Evolutionary conservation across 1,140 invertebrate genomes (phyloP).

Genomic region (Augochlora pura): DNA sequence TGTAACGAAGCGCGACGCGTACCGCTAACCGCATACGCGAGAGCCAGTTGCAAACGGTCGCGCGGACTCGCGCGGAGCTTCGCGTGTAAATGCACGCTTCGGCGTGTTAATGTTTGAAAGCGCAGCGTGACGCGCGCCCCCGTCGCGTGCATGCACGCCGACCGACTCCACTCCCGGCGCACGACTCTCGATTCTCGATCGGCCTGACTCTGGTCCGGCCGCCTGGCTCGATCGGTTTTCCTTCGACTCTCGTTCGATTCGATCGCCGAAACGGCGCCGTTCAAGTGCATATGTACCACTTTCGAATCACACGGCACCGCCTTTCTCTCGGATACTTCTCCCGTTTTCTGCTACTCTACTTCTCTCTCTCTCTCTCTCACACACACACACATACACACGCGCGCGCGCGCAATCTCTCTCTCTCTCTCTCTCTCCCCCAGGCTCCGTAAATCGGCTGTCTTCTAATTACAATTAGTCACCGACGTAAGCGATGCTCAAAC

Average conservation of each 20-base stretch:
- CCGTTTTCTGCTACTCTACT: neutral
- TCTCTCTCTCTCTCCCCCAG: too few relatives aligned
- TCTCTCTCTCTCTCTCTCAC: neutral
- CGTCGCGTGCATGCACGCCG: neutral
- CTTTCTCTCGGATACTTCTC: constrained; percentile 7
- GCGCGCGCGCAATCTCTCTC: too few relatives aligned
- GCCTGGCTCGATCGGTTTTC: neutral
- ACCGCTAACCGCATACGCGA: constrained; percentile 18
- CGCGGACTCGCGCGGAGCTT: neutral
- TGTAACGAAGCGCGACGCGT: constrained; percentile 4
- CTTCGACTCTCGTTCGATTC: neutral
- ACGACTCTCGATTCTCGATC: too few relatives aligned
- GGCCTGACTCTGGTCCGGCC: neutral
- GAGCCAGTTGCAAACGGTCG: constrained; percentile 1
- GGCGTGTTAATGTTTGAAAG: constrained; percentile 29
- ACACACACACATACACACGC: too few relatives aligned
- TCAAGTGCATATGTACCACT: constrained; percentile 32
- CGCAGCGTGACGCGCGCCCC: constrained; percentile 42
- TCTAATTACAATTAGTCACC: too few relatives aligned
- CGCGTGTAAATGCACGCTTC: neutral
- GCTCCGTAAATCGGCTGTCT: too few relatives aligned
- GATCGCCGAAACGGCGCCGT: constrained; percentile 28
- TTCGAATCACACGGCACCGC: constrained; percentile 9
- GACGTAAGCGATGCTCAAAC: too few relatives aligned
- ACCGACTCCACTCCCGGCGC: neutral